Evolutionary conservation across 1,140 invertebrate genomes (phyloP).

Genomic region (Tetraneura akinire): DNA sequence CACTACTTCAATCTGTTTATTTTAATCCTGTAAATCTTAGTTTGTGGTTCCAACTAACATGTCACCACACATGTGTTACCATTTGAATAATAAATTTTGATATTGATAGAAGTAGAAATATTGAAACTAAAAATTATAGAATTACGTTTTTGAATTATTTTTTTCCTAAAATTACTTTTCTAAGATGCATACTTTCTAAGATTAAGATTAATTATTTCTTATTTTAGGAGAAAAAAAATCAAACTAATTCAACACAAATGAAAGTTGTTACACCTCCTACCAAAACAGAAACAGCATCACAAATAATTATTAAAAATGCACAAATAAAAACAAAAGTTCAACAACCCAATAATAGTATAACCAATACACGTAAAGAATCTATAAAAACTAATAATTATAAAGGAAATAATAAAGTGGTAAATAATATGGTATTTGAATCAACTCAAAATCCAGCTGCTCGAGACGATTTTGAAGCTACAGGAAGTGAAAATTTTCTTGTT

Average conservation of each 20-base stretch:
- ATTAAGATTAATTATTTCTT: no score
- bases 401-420: slow-evolving; percentile 55
- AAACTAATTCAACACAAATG: background rate
- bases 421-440: slow-evolving; percentile 64
- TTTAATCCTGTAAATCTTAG: no score
- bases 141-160: background rate
- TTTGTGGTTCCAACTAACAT: no score
- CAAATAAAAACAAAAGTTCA: slow-evolving; percentile 36
- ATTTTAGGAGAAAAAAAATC: slow-evolving; percentile 39
- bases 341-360: slow-evolving; percentile 6
- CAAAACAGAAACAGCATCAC: background rate
- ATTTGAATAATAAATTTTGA: no score
- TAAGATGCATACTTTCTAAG: no score
- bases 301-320: background rate
- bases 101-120: no score
- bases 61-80: no score
- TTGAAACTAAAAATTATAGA: no score
- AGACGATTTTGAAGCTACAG: slow-evolving; percentile 71
- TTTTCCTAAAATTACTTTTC: no score
- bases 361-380: slow-evolving; percentile 35
- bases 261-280: slow-evolving; percentile 1
- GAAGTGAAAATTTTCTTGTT: slow-evolving; percentile 61
- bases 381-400: slow-evolving; percentile 30
- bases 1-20: no score
- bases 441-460: slow-evolving; percentile 68